Evolutionary conservation across 2,888 invertebrate genomes (phyloP), one percentile per base, ranked within the genome.

Genomic region (Trissonchulus sp.): DNA sequence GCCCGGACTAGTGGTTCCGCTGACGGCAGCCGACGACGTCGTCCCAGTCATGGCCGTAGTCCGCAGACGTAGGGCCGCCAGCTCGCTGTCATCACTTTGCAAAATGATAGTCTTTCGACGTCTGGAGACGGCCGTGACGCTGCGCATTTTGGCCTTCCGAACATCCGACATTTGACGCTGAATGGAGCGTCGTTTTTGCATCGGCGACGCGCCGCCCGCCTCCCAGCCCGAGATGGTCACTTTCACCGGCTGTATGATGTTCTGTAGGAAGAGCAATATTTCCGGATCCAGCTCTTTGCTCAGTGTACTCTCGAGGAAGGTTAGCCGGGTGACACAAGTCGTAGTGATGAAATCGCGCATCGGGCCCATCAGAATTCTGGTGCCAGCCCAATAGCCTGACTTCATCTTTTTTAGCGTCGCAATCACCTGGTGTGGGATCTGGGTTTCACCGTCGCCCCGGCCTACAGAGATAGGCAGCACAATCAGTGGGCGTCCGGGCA

Each of bases 311-410:
- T 15, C 30, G 2, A 74, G 34, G 84, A 97, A 98, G 85, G 95
- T 96, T 80, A 99, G 88, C 86, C 97, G 96, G 0, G 96, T 96
- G 69, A 99, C 93, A 78, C 97, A 98, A 1, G 98, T 98, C 0
- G 99, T 99, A 82, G 92, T 96, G 76, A 98, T 87, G 85, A 99
- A 99, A 80, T 98, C 97, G 78, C 91, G 91, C 37, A 99, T 87
- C 84, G 92, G 91, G n/a, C 98, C 97, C 77, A 99, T 87, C 76
- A 95, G 93, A 0, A 99, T 97, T 81, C 89, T 89, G 0, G 98
- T 97, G n/a, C 98, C 99, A 84, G 96, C 96, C 74, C 98, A 94
- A 84, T 99, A 99, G 15, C 99, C 99, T 77, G 95, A 96, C 85
- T 96, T 95, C 1, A 99, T 87, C 86, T 99, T 99, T 84, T 96